phyloP scores from a whole-genome alignment of 2,113 vertebrate species.

The Cyphomyrus discorhynchus region DNA sequence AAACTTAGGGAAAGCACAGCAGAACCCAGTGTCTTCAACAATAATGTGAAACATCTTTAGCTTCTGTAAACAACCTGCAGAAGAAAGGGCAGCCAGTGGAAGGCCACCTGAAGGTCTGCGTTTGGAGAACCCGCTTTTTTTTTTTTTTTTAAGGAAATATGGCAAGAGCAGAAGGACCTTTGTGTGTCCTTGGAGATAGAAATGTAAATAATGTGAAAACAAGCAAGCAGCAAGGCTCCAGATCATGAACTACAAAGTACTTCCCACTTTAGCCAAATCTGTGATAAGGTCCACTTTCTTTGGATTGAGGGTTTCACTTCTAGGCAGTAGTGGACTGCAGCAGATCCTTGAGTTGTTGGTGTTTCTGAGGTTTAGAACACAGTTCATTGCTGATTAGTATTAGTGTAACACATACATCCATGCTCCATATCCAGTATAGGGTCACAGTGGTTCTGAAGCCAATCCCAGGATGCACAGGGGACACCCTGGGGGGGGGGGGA shows the following conservation, averaged over 20 bases:
- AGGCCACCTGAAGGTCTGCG: not conserved
- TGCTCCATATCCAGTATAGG: not conserved
- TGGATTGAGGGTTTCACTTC: not conserved
- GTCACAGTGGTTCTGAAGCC: not conserved
- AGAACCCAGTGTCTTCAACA: not conserved
- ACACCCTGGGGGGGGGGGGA: not conserved
- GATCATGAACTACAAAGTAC: slow-evolving; percentile 10
- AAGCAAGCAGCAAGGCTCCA: not conserved
- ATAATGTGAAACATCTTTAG: not conserved
- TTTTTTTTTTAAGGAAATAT: not conserved
- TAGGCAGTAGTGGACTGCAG: not conserved
- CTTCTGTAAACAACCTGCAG: not conserved
- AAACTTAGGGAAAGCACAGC: not conserved
- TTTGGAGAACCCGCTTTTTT: not conserved
- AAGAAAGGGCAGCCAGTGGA: not conserved
- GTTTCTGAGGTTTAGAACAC: not conserved
- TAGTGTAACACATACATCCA: not conserved
- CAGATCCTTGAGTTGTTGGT: not conserved
- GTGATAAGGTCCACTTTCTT: not conserved
- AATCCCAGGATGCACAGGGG: not conserved
- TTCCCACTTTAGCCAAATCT: not conserved
- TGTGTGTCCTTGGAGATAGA: slow-evolving; percentile 5
- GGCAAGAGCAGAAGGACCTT: not conserved
- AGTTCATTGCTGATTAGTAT: not conserved
- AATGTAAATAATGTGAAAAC: not conserved